Evolutionary conservation across 1,140 invertebrate species (phyloP), one percentile per base, ranked within the genome.

Genomic region (Papilio machaon): DNA sequence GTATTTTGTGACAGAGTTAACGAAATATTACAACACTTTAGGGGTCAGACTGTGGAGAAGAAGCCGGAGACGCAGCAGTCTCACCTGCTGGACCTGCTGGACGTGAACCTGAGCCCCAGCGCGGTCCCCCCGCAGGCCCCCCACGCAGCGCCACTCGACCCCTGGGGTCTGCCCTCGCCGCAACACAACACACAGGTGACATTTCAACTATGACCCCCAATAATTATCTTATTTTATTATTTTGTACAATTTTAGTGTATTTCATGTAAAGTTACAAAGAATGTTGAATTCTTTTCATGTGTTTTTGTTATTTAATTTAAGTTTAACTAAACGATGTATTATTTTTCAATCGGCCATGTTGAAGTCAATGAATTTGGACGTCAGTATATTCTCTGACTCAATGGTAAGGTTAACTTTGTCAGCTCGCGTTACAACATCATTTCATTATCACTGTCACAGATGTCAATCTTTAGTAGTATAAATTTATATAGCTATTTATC

Each of bases 71-170:
- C 90, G 46, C 60, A 67, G 60, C 58, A 64, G 58, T 73, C 91
- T 8, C 95, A 95, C 74, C 96, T 96, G 90, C 92, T 98, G 49
- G 98, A 98, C 94, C 94, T 98, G 86, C 93, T 98, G 83, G 98
- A 98, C 89, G 97, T 98, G 67, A 97, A 96, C 91, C 94, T 98
- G 84, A 96, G 96, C 35, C 96, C 96, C 81, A 93, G 95, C 2
- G 90, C 95, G 60, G 90, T 91, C 81, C 94, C 95, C 19, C 87
- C 91, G 91, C 95, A 19, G 79, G 92, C 84, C 86, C 89, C 85
- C 67, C 91, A 58, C 90, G 23, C 80, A 86, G 87, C 88, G 35
- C 83, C 86, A 52, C 89, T 90, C 80, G 97, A 97, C 93, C 97
- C 97, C 13, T 98, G 97, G 97, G 96, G 96, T 35, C 95, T 97